These are phyloP conservation scores for Himalopsyche kuldschensis DNA, from an alignment of 2,888 invertebrate species.

Conservation along the genomic window DNA sequence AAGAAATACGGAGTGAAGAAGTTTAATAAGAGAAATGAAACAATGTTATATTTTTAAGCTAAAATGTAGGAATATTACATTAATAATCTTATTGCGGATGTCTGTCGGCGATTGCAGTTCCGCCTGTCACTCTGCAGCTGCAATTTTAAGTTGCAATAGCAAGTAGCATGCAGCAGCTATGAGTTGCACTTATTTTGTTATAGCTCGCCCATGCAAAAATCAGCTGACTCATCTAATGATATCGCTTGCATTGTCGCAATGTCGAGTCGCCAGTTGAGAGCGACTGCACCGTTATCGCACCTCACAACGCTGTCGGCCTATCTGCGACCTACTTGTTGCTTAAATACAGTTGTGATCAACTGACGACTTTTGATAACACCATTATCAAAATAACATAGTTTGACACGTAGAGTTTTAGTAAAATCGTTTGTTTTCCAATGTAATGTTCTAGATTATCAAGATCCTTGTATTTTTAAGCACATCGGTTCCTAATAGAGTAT, in stretches of 20 bases:
- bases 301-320: neutral
- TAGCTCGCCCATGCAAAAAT: neutral
- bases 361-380: neutral
- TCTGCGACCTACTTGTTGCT: neutral
- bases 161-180: neutral
- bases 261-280: neutral
- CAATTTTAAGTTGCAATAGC: constrained; percentile 3
- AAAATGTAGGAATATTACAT: neutral
- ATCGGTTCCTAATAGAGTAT: too few relatives aligned
- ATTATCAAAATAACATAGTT: neutral
- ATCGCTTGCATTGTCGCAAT: constrained; percentile 21
- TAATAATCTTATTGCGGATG: neutral
- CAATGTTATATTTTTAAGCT: too few relatives aligned
- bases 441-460: too few relatives aligned
- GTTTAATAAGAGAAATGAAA: too few relatives aligned
- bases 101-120: neutral
- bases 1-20: too few relatives aligned
- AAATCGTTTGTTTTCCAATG: too few relatives aligned
- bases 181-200: neutral
- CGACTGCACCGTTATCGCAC: constrained; percentile 22
- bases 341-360: neutral
- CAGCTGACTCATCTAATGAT: constrained; percentile 29
- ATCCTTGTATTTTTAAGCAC: too few relatives aligned
- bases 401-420: too few relatives aligned
- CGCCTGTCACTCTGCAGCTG: constrained; percentile 12